Evolutionary conservation across 2,888 invertebrate genomes (phyloP), one percentile per base, ranked within the genome.

Genomic region (Chaitophorus viminalis): DNA sequence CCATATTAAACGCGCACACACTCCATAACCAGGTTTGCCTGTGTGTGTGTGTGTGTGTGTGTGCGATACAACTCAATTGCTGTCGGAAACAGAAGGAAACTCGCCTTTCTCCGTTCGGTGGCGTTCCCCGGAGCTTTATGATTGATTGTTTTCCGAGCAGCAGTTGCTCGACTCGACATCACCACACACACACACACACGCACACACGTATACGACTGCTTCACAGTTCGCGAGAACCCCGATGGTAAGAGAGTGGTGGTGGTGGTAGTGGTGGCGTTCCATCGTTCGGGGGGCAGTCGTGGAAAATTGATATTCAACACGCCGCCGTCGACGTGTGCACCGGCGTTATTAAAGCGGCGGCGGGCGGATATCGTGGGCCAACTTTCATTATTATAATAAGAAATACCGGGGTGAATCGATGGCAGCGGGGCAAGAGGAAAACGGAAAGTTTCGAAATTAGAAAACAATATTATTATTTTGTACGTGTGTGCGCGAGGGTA

Each of bases 31-130:
- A 33, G 60, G 39, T 46, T 25, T 11, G 31, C 60, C 2, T 3
- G 25, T 8, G 70, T 11, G 6, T 18, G 74, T 54, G 8, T 3
- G 25, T 8, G 70, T 11, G 6, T 18, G 74, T 54, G 36, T 39
- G 31, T n/a, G 18, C 17, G 68, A 17, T 79, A 86, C 79, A 74
- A 79, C 74, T 79, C 79, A 39, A 87, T 87, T 60, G 86, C 86
- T 87, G 86, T 87, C 86, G 86, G 86, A 87, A 87, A 87, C 86
- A 87, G 86, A 87, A 87, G 86, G 79, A 87, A 87, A 87, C 79
- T 79, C 65, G 72, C 74, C 74, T 54, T 75, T 70, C 76, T 84
- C 84, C 36, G 60, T n/a, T 29, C 68, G 74, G 74, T n/a, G 29
- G 68, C 79, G 54, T 86, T 79, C 79, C 86, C 86, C 78, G 79